phyloP scores from a whole-genome alignment of 1,140 invertebrate species.

The Penaeus vannamei region DNA sequence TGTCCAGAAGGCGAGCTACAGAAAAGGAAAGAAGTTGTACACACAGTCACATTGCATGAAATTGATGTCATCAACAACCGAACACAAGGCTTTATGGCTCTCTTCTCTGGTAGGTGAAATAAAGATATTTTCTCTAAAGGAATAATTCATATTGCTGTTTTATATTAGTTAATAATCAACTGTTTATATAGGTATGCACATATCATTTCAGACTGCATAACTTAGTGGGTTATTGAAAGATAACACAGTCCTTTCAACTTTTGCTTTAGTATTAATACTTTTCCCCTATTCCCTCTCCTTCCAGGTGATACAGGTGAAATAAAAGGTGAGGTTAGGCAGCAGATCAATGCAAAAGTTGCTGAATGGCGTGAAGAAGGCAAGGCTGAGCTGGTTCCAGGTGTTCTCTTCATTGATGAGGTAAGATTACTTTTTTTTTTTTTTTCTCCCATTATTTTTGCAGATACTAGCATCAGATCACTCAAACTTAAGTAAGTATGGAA shows the following conservation, averaged over 20 bases:
- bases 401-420: constrained; percentile 92
- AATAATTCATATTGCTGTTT: constrained; percentile 5
- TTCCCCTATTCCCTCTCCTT: constrained; percentile 46
- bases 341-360: constrained; percentile 97
- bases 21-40: constrained; percentile 98
- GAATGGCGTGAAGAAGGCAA: constrained; percentile 99
- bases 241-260: no score
- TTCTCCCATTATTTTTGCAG: no score
- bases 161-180: neutral
- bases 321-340: constrained; percentile 96
- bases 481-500: no score
- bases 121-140: neutral
- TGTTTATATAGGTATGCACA: constrained; percentile 39
- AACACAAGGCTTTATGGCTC: constrained; percentile 96
- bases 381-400: constrained; percentile 97
- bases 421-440: neutral
- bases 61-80: constrained; percentile 98
- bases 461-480: no score
- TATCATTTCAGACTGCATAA: neutral
- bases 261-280: constrained; percentile 39
- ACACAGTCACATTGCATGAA: constrained; percentile 98
- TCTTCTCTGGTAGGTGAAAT: constrained; percentile 87
- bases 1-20: constrained; percentile 99
- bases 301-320: constrained; percentile 98
- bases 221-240: no score